Evolutionary conservation across 2,113 vertebrate genomes (phyloP), one percentile per base, ranked within the genome.

Genomic region (Pimephales promelas): DNA sequence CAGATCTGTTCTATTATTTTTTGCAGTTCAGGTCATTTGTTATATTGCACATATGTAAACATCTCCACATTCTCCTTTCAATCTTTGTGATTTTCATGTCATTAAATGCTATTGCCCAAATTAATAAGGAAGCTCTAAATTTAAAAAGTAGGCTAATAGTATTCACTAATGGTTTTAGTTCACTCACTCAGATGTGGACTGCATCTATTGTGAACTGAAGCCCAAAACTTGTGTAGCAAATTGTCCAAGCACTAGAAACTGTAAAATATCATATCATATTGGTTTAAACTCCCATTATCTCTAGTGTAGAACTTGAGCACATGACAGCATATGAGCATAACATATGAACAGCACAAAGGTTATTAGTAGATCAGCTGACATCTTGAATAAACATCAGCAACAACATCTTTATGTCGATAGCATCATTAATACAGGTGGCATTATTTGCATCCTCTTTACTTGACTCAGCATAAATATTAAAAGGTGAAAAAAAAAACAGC

Each of bases 291-390:
- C 2, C 10, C 1, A 54, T 54, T 6, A 54, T 75, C 28, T 77
- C 34, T 26, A 43, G 59, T 16, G 59, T 28, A 61, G 13, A 40
- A 28, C 9, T 31, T 79, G 57, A 64, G 13, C 40, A 47, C 40
- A 47, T 79, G 77, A 64, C 40, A 20, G 57, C 14, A 78, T 26
- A 10, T 56, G 1, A 18, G n/a, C 22, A 26, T 22, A 36, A 77
- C 71, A 76, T 10, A 9, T 43, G 77, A 66, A 0, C 18, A 66
- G 10, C 26, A n/a, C 24, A 66, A 61, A 45, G 13, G 43, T 34
- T 52, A 20, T 22, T 18, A 47, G 5, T 20, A 20, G 61, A 80
- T 80, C 61, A 80, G 26, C 43, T 80, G 78, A 80, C 61, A 14
- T 34, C 4, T 62, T 10, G 14, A 54, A 22, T 54, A 54, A 54